Evolutionary conservation across 2,113 vertebrate genomes (phyloP).

Genomic region (Vulpes ferrilata): DNA sequence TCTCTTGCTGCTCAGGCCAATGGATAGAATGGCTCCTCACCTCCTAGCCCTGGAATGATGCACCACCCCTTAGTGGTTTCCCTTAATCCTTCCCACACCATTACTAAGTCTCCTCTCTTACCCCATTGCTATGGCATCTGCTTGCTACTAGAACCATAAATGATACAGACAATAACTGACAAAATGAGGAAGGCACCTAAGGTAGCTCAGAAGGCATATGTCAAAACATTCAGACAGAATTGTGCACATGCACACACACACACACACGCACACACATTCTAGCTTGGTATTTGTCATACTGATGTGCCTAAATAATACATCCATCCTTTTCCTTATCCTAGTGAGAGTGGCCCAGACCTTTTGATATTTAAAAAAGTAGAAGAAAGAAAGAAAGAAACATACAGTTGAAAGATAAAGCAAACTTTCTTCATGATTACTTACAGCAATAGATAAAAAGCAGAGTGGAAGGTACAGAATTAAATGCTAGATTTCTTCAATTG

Average conservation of each 20-base stretch:
- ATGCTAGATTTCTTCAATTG: neutral
- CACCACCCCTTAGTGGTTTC: neutral
- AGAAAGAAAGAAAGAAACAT: neutral
- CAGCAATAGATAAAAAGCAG: neutral
- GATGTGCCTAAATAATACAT: neutral
- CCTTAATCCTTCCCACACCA: neutral
- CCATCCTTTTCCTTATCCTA: neutral
- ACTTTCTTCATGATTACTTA: neutral
- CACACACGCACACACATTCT: neutral
- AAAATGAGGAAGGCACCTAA: neutral
- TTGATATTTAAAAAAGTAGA: neutral
- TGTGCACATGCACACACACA: neutral
- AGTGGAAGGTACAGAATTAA: neutral
- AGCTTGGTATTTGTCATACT: neutral
- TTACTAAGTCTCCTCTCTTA: neutral
- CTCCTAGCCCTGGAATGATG: neutral
- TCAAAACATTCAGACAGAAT: neutral
- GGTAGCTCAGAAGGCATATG: neutral
- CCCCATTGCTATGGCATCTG: neutral
- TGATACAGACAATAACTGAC: neutral
- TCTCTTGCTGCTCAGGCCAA: no score
- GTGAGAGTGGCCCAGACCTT: neutral
- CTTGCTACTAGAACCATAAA: neutral
- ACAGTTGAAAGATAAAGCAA: neutral
- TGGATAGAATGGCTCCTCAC: neutral